Base-by-base conservation (phyloP, 2,113 vertebrate species). In the Rhinolophus sinicus region DNA sequence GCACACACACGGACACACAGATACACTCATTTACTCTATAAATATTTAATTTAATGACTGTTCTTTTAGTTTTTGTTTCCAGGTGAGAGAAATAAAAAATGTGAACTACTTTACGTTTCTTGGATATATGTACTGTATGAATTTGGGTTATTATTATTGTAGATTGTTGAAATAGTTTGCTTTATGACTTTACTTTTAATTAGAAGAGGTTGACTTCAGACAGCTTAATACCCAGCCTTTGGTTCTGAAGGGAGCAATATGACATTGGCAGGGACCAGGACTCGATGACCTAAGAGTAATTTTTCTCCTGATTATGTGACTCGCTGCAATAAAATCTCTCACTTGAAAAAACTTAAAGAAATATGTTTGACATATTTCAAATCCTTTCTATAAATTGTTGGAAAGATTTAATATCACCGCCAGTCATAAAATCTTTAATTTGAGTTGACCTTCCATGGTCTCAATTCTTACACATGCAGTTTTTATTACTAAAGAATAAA, bases 391-490 rank as follows among this genome's bases (percentile, higher is more conserved):
- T 96, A 98, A 98, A 98, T 98, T 97, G 97, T 98, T 98, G 98
- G 98, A 98, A 97, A 98, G 97, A 98, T 98, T 98, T 98, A 98
- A 98, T 98, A 98, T 97, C 98, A 96, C 97, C 40, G 10, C 97
- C 95, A 93, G 97, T 96, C 97, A 97, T 98, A 98, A 98, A 98
- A 97, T 97, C 97, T 98, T 98, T 98, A 97, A 98, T 98, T 98
- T 98, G 97, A 98, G 93, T 97, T 97, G 96, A 98, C 96, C 97
- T 94, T 97, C 91, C 86, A 70, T 56, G 97, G 95, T 98, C 96
- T 90, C 91, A 81, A 65, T 97, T 97, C 98, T 97, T 97, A 97
- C 97, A 97, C 97, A 97, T 86, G 96, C 96, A 93, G 33, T 97
- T 98, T 98, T 97, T 98, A 98, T 88, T 94, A 98, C 93, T 93